A percentile compares a stretch with the other conserved stretches of the same genome.
Evolutionary conservation across 2,888 invertebrate species (phyloP).

Genomic region (Drosophila yooni): DNA sequence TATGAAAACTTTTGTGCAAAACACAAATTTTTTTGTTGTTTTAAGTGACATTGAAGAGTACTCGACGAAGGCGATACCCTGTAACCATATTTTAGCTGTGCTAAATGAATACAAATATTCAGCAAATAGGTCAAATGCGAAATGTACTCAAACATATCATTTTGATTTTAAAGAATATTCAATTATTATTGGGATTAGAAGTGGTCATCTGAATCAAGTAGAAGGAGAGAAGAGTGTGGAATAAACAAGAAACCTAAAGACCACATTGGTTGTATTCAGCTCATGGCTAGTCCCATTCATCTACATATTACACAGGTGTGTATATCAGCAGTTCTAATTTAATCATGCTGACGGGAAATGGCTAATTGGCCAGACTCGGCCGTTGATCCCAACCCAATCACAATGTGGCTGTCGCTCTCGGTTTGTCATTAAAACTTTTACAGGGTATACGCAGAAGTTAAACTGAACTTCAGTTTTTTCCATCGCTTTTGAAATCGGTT

Average conservation of each 20-base stretch:
- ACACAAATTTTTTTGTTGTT: background rate
- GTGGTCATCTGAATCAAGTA: background rate
- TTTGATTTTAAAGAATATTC: background rate
- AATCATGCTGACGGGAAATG: background rate
- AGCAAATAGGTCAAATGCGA: background rate
- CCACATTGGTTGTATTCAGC: background rate
- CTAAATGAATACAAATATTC: background rate
- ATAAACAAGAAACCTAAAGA: background rate
- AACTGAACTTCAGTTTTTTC: background rate
- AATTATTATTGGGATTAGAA: background rate
- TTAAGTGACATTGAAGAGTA: background rate
- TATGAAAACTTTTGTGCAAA: slow-evolving; percentile 23
- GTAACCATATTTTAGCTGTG: background rate
- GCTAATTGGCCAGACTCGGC: background rate
- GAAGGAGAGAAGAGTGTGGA: background rate
- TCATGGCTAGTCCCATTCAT: background rate
- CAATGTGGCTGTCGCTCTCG: background rate
- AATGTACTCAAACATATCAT: background rate
- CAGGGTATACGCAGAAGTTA: background rate
- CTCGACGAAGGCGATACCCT: background rate
- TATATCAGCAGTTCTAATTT: background rate
- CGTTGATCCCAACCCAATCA: background rate
- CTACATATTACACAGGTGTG: background rate
- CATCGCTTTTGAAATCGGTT: background rate
- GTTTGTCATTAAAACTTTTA: background rate